Conservation (phyloP, 2,797 vertebrate genomes). For the Rhinella marina region DNA sequence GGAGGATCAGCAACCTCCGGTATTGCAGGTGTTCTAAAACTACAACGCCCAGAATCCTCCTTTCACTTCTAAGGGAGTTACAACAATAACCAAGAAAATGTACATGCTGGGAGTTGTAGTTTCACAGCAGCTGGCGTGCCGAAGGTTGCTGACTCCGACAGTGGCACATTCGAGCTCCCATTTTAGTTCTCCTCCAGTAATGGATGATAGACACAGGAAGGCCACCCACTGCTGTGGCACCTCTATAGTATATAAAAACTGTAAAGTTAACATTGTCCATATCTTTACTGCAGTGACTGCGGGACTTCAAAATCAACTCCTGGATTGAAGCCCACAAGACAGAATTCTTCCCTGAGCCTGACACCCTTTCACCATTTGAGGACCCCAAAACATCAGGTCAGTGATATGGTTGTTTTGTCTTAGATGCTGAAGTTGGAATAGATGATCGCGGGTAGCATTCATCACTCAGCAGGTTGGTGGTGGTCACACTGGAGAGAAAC, state of each 20-base stretch:
- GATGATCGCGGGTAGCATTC: too few species aligned
- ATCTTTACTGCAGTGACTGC: constrained; percentile 58
- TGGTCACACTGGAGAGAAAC: not conserved
- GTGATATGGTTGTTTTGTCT: constrained; percentile 12
- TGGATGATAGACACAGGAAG: not conserved
- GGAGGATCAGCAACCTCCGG: too few species aligned
- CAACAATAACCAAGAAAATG: too few species aligned
- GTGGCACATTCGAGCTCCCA: not conserved
- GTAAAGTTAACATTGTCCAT: not conserved
- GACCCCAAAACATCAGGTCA: constrained; percentile 63
- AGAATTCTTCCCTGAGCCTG: constrained; percentile 53
- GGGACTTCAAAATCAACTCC: constrained; percentile 55
- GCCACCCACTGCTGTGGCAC: not conserved
- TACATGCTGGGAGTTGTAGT: too few species aligned
- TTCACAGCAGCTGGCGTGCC: too few species aligned
- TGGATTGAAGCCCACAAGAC: constrained; percentile 32
- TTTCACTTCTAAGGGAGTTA: too few species aligned
- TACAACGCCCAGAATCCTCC: too few species aligned
- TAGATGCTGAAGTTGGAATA: not conserved
- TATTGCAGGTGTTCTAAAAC: too few species aligned
- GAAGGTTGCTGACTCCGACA: too few species aligned
- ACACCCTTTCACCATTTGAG: constrained; percentile 43
- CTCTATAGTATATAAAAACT: not conserved
- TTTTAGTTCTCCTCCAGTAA: not conserved
- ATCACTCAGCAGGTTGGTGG: not conserved